These are phyloP conservation scores for Bombycilla garrulus DNA, from an alignment of 2,113 vertebrate species.

Conservation along the genomic window DNA sequence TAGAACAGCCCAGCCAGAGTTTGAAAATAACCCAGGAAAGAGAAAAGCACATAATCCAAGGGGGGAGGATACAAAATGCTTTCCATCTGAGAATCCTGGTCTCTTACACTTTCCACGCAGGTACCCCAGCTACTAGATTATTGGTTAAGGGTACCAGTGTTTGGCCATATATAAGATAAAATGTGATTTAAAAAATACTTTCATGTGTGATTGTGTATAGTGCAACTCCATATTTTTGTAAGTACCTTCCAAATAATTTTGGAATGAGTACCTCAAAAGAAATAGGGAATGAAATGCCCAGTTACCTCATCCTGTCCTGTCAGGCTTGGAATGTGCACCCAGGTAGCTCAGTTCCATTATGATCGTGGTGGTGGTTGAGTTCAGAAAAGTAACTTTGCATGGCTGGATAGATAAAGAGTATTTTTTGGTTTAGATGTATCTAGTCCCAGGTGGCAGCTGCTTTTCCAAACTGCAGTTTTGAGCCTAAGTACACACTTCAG, in stretches of 20 bases:
- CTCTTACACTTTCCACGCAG: background rate
- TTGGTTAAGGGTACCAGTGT: background rate
- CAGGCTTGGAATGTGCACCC: background rate
- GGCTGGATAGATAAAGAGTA: background rate
- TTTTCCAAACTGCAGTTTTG: background rate
- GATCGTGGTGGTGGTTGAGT: background rate
- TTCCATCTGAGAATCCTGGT: background rate
- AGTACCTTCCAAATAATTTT: background rate
- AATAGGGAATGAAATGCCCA: background rate
- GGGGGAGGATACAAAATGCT: background rate
- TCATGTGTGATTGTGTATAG: rapidly evolving
- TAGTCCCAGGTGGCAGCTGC: background rate
- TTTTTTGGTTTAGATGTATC: background rate
- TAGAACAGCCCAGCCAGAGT: background rate
- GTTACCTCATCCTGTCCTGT: background rate
- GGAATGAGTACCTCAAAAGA: background rate
- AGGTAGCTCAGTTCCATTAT: background rate
- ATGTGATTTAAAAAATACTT: background rate
- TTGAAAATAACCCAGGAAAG: background rate
- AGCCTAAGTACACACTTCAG: background rate
- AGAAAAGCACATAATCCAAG: background rate
- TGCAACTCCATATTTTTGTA: background rate
- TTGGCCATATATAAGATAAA: background rate
- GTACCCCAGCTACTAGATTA: background rate
- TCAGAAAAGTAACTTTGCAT: background rate